Percentiles rank a stretch among this genome's conserved stretches.
phyloP scores from a whole-genome alignment of 2,113 vertebrate genomes.

The Chaetorhynchus papuensis region DNA sequence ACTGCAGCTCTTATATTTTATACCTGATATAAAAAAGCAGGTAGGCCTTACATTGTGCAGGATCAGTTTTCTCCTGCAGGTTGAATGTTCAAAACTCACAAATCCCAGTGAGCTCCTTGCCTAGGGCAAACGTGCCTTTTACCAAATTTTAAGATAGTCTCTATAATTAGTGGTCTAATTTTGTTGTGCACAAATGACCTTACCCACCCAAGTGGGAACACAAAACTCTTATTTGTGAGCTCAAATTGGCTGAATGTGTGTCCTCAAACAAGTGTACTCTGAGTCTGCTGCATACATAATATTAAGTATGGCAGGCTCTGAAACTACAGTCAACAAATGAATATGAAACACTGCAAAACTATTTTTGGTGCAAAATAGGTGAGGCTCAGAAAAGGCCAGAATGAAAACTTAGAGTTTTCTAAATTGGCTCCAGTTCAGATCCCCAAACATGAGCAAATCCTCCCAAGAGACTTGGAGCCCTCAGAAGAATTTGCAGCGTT shows the following conservation, averaged over 20 bases:
- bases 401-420: background rate
- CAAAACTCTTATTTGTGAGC: background rate
- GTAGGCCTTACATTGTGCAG: background rate
- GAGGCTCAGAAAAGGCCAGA: background rate
- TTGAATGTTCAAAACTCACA: background rate
- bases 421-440: background rate
- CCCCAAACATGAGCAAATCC: background rate
- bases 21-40: background rate
- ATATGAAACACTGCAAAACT: background rate
- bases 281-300: background rate
- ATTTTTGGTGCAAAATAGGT: background rate
- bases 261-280: background rate
- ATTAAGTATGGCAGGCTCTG: background rate
- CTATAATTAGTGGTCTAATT: constrained; percentile 59
- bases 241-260: background rate
- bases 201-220: constrained; percentile 31
- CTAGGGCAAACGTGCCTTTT: background rate
- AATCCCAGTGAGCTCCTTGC: background rate
- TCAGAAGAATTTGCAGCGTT: background rate
- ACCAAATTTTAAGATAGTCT: constrained; percentile 37
- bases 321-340: background rate
- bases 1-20: background rate
- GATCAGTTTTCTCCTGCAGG: background rate
- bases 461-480: background rate
- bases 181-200: background rate